Base-by-base conservation (phyloP, 2,113 vertebrate species). In the Mastomys natalensis region DNA sequence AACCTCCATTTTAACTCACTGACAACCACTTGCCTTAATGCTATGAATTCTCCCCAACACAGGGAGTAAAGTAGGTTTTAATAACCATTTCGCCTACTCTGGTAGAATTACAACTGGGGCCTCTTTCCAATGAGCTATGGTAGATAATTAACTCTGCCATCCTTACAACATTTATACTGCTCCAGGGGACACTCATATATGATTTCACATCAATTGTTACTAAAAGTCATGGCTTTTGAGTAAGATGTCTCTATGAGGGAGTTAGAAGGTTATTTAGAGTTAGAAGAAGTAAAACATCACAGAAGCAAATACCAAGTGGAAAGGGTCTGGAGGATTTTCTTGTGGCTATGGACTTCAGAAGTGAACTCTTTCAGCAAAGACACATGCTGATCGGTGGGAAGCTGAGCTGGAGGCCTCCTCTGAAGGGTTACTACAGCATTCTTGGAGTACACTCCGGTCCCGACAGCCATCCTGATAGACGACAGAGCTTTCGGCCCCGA, bases 81-180 rank as follows among this genome's bases (percentile, higher is more conserved):
- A 66, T n/a, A 91, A 34, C 37, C 90, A 78, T 43, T 78, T 73
- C 55, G n/a, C 34, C 12, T 37, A 37, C n/a, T 94, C 73, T 21
- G 22, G 58, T 0, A 51, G 48, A 87, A 84, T 40, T 78, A 70
- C 62, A 93, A 19, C 0, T 29, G 40, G 48, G 29, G 78, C 73
- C 40, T 84, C 82, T 96, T 66, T 82, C 84, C 84, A 91, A 92
- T 22, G 68, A 91, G 81, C 91, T 62, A 7, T 5, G 68, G 68
- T n/a, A 58, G 48, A 78, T 87, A 74, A 66, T 58, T 58, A 48
- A 90, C 48, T 78, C 24, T 43, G 40, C 24, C 5, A 72, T 51
- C 45, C 72, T 86, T 85, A 87, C 1, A 53, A 88, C 68, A 55
- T 88, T 73, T 88, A n/a, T 15, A 88, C 24, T 55, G 15, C 22